Evolutionary conservation across 2,888 invertebrate species (phyloP).

Genomic region (Scaptodrosophila latifasciaeformis): DNA sequence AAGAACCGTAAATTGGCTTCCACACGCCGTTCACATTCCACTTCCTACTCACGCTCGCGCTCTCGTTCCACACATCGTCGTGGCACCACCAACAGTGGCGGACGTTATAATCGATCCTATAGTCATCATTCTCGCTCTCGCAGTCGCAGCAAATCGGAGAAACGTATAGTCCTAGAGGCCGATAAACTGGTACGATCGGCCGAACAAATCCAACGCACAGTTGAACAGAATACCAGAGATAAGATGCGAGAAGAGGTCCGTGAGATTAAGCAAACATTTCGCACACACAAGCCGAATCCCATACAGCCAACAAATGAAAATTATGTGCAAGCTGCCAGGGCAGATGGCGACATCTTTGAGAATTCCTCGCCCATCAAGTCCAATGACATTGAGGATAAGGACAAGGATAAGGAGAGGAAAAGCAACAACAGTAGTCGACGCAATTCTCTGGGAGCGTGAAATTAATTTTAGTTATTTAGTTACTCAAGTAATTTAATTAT

Average conservation of each 20-base stretch:
- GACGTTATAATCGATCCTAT: constrained; percentile 37
- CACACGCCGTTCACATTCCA: constrained; percentile 70
- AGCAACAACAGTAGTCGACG: constrained; percentile 40
- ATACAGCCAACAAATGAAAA: constrained; percentile 14
- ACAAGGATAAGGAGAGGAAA: constrained; percentile 6
- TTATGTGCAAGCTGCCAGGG: constrained; percentile 15
- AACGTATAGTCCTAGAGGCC: constrained; percentile 60
- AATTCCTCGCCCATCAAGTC: neutral
- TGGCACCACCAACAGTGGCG: constrained; percentile 16
- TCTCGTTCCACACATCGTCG: constrained; percentile 49
- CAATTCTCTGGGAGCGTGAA: constrained; percentile 44
- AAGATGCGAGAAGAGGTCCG: constrained; percentile 66
- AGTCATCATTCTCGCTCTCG: constrained; percentile 12
- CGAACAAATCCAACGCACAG: constrained; percentile 68
- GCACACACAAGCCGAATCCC: constrained; percentile 38
- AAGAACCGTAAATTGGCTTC: constrained; percentile 69
- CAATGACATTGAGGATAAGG: constrained; percentile 11
- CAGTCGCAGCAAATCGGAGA: constrained; percentile 40
- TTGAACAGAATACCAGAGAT: constrained; percentile 69
- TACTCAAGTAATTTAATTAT: no score
- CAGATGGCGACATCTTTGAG: neutral
- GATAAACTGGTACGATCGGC: constrained; percentile 70
- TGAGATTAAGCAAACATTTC: constrained; percentile 62
- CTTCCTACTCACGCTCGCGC: constrained; percentile 55
- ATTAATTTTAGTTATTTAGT: no score